Evolutionary conservation across 2,888 invertebrate species (phyloP).

Genomic region (Phrixothrix hirtus): DNA sequence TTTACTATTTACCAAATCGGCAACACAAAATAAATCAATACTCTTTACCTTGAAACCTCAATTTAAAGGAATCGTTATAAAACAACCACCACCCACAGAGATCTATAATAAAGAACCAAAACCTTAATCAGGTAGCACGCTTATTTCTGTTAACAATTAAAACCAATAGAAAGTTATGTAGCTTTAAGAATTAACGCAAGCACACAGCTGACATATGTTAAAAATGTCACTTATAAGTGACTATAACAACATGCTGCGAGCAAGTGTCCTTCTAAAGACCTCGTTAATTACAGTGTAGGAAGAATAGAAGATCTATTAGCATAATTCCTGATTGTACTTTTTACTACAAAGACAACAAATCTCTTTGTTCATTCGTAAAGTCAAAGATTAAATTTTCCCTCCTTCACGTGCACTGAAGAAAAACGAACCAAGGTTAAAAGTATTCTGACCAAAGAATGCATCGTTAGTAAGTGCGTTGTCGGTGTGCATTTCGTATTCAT

Average conservation of each 20-base stretch:
- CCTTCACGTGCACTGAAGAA: background rate
- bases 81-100: too few species aligned
- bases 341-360: background rate
- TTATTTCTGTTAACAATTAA: background rate
- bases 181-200: background rate
- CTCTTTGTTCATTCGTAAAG: background rate
- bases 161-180: background rate
- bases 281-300: constrained; percentile 23
- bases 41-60: too few species aligned
- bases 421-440: too few species aligned
- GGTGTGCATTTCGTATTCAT: too few species aligned
- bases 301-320: background rate
- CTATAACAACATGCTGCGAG: background rate
- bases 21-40: too few species aligned
- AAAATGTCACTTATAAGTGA: background rate
- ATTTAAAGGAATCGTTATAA: too few species aligned
- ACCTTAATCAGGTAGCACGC: too few species aligned
- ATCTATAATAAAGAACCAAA: too few species aligned
- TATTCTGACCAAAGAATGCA: too few species aligned
- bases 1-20: too few species aligned
- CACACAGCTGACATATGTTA: background rate
- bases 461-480: too few species aligned
- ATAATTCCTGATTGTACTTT: background rate
- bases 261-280: constrained; percentile 21
- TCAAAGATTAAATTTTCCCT: background rate